Evolutionary conservation across 2,888 invertebrate genomes (phyloP).

Genomic region (Miltochrista miniata): DNA sequence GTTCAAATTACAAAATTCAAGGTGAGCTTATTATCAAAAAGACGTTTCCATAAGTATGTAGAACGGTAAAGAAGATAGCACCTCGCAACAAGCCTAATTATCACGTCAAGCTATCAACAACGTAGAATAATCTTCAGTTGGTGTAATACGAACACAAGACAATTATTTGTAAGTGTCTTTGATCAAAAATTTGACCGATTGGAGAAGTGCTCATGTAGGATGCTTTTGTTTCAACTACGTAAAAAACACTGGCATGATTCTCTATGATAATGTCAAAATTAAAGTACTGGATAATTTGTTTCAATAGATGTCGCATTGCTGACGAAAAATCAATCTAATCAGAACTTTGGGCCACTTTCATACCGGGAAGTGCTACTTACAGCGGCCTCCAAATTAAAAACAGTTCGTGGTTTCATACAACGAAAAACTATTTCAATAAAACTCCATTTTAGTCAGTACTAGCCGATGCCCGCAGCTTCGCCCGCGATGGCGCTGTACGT

Average conservation of each 20-base stretch:
- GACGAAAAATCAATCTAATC: no score
- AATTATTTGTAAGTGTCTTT: conserved; percentile 12
- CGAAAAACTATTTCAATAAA: no score
- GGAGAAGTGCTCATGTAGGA: background rate
- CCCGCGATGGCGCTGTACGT: no score
- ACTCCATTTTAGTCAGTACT: no score
- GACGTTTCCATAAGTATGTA: conserved; percentile 35
- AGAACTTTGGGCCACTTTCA: no score
- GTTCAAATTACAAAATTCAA: conserved; percentile 42
- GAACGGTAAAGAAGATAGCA: conserved; percentile 39
- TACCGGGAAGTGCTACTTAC: no score
- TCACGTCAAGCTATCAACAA: conserved; percentile 47
- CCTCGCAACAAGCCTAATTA: conserved; percentile 54
- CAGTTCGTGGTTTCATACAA: no score
- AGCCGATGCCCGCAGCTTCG: no score
- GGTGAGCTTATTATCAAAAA: conserved; percentile 47
- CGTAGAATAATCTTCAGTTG: conserved; percentile 34
- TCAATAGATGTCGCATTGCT: no score
- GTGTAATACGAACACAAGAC: conserved; percentile 65
- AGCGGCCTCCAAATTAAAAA: no score
- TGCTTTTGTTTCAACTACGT: background rate
- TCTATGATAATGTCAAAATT: background rate
- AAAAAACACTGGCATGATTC: background rate
- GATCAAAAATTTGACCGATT: conserved; percentile 2
- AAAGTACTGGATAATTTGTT: no score